Conservation (phyloP, 1,140 invertebrate genomes). For the Dendroctonus ponderosae region DNA sequence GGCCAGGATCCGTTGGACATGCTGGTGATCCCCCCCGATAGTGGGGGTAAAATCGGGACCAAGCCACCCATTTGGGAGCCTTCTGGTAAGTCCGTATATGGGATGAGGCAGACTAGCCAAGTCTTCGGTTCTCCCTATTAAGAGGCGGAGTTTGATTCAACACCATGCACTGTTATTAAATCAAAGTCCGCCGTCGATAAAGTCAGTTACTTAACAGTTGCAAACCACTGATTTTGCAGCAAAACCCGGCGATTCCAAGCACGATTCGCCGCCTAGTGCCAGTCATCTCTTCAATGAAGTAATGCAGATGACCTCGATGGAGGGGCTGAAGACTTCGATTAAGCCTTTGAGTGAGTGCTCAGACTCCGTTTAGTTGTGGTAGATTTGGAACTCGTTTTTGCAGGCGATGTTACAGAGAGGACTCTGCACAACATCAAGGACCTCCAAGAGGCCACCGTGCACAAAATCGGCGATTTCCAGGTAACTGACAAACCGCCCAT, state of each 20-base stretch:
- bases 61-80: constrained; percentile 23
- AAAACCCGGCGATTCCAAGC: constrained; percentile 35
- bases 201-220: no score
- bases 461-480: constrained; percentile 61
- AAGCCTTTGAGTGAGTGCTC: constrained; percentile 42
- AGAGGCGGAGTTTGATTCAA: no score
- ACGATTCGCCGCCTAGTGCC: constrained; percentile 34
- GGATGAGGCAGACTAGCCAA: no score
- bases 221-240: constrained; percentile 16
- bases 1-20: constrained; percentile 55
- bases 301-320: constrained; percentile 42
- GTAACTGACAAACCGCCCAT: constrained; percentile 44
- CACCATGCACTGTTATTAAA: no score
- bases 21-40: constrained; percentile 9
- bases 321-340: constrained; percentile 42
- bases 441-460: constrained; percentile 55
- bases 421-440: constrained; percentile 54
- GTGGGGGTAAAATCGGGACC: constrained; percentile 13
- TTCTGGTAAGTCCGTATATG: neutral
- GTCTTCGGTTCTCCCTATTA: no score
- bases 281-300: constrained; percentile 40
- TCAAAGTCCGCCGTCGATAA: no score
- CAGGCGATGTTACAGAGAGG: constrained; percentile 44
- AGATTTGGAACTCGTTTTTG: constrained; percentile 2
- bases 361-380: neutral